A percentile compares a stretch with the other conserved stretches of the same genome.
Evolutionary conservation across 1,140 invertebrate species (phyloP).

Genomic region (Pseudomyrmex cubaensis): DNA sequence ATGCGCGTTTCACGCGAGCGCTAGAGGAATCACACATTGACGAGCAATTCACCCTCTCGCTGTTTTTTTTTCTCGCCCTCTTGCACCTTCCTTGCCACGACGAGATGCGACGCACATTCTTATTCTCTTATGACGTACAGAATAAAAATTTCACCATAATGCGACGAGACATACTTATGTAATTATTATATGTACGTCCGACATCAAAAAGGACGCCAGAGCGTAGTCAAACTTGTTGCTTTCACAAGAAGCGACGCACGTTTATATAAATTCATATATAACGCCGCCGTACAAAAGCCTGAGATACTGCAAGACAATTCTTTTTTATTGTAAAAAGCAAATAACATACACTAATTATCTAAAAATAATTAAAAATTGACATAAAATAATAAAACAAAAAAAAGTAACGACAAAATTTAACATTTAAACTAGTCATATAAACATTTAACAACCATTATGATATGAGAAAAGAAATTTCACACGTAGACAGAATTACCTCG

Average conservation of each 20-base stretch:
- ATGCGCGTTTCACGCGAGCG: slow-evolving; percentile 75
- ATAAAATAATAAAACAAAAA: neutral
- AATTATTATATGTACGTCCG: neutral
- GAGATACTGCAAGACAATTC: neutral
- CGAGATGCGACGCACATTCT: slow-evolving; percentile 54
- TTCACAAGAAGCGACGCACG: neutral
- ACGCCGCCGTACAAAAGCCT: neutral
- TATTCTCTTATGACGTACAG: slow-evolving; percentile 25
- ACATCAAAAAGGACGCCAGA: neutral
- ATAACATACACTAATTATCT: too few species aligned
- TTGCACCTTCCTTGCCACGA: neutral
- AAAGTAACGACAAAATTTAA: neutral
- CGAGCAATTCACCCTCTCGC: slow-evolving; percentile 59
- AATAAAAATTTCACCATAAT: slow-evolving; percentile 66
- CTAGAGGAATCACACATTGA: slow-evolving; percentile 67
- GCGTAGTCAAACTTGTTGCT: slow-evolving; percentile 45
- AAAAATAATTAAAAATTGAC: neutral
- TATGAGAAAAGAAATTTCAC: too few species aligned
- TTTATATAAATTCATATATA: slow-evolving; percentile 14
- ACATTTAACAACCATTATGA: too few species aligned
- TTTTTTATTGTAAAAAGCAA: neutral
- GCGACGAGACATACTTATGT: neutral
- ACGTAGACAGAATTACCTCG: too few species aligned
- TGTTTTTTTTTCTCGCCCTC: neutral
- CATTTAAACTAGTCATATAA: too few species aligned